Base-by-base conservation (phyloP, 2,113 vertebrate species). In the Elachura formosa region DNA sequence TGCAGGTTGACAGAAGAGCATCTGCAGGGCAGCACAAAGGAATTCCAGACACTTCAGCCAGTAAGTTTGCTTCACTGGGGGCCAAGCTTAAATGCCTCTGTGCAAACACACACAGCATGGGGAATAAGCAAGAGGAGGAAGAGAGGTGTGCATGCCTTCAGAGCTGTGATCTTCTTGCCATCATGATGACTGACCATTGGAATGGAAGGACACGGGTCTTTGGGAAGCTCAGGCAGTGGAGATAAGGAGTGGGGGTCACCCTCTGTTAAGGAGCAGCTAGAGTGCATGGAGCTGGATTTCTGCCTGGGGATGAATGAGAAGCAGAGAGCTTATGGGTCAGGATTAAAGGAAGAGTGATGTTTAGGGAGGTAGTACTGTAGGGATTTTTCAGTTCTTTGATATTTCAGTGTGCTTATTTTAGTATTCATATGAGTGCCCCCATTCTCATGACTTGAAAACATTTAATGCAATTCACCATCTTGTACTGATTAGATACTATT, bases 351-450 rank as follows among this genome's bases (percentile, higher is more conserved):
- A 36, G 14, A 16, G 33, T 45, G 45, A 45, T 67, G 28, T 52
- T 74, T 51, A n/a, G 33, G 33, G 28, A 51, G 24, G 18, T 48
- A 40, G 12, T 36, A 14, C 29, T 21, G 12, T 28, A 41, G 5
- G 6, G 17, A 31, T 64, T 84, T 82, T 81, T 12, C 18, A 76
- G 12, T 46, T 71, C 9, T 40, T 10, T 69, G 13, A 5, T 58
- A 46, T 67, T 81, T 94, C 56, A 67, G 13, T 78, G n/a, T 67
- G 21, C 11, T 75, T 78, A 67, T 78, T 81, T 87, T 54, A 75
- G 64, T 74, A 66, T 54, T 86, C 14, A 19, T 25, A 15, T 23
- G 58, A 58, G 18, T 71, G 31, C 15, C 15, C 10, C 23, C 36
- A 31, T 87, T 77, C 67, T 81, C 49, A 36, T 1, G 3, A 49